A percentile compares a stretch with the other conserved stretches of the same genome.
These are phyloP conservation scores for Furcula furcula DNA, from an alignment of 2,888 invertebrate species.

Conservation along the genomic window DNA sequence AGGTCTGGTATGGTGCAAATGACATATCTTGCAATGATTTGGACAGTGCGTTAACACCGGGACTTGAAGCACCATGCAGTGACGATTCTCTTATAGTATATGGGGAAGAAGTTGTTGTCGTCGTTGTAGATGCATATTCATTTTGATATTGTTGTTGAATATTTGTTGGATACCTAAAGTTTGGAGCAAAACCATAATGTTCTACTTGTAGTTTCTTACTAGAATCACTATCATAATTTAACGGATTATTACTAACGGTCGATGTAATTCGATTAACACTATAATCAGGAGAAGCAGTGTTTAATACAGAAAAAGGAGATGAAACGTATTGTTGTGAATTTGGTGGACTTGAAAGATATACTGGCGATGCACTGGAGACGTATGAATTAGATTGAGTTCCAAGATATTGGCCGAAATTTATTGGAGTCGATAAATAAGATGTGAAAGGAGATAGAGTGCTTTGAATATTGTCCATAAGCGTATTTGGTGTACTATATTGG, in stretches of 20 bases:
- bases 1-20: constrained; percentile 54
- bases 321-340: constrained; percentile 65
- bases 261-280: constrained; percentile 50
- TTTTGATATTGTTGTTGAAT: constrained; percentile 58
- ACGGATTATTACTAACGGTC: constrained; percentile 47
- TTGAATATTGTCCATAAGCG: constrained; percentile 52
- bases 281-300: constrained; percentile 59
- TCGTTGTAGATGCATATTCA: constrained; percentile 58
- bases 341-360: constrained; percentile 63
- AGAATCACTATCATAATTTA: constrained; percentile 50
- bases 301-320: constrained; percentile 61
- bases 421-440: constrained; percentile 58
- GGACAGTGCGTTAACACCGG: constrained; percentile 43
- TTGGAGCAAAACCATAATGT: constrained; percentile 69
- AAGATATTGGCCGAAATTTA: constrained; percentile 58
- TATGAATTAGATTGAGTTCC: constrained; percentile 61
- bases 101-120: constrained; percentile 54
- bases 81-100: constrained; percentile 49
- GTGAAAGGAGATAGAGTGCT: constrained; percentile 64
- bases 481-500: constrained; percentile 54
- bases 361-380: constrained; percentile 67
- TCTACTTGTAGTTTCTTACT: constrained; percentile 66
- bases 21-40: constrained; percentile 59
- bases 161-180: constrained; percentile 57
- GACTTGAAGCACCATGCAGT: constrained; percentile 58